phyloP scores from a whole-genome alignment of 1,140 invertebrate species.

The Orius insidiosus region DNA sequence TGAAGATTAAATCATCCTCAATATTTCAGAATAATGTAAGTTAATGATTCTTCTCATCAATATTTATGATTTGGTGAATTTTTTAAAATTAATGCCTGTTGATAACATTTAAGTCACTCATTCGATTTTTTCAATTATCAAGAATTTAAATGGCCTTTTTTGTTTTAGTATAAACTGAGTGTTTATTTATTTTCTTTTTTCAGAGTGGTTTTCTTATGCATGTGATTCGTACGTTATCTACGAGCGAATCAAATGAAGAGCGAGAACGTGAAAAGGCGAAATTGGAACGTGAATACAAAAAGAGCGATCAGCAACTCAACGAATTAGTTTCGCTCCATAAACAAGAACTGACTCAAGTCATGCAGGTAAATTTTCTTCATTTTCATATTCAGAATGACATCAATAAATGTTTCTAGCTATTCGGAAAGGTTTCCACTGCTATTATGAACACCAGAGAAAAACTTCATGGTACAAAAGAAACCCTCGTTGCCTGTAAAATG shows the following conservation, averaged over 20 bases:
- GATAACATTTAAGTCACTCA: too few relatives aligned
- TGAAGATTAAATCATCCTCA: neutral
- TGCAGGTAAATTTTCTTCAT: slow-evolving; percentile 36
- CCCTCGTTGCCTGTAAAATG: slow-evolving; percentile 76
- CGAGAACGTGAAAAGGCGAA: slow-evolving; percentile 84
- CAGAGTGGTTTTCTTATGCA: slow-evolving; percentile 79
- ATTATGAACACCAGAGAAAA: slow-evolving; percentile 64
- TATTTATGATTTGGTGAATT: neutral
- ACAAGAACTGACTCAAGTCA: slow-evolving; percentile 71
- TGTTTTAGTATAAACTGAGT: slow-evolving; percentile 8
- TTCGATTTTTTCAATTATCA: too few relatives aligned
- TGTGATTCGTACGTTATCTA: slow-evolving; percentile 76
- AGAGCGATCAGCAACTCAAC: slow-evolving; percentile 74
- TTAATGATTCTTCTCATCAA: neutral
- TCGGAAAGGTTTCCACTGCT: slow-evolving; percentile 58
- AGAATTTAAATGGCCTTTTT: too few relatives aligned
- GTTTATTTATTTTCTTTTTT: slow-evolving; percentile 24
- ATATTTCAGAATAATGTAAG: neutral
- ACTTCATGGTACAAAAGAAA: slow-evolving; percentile 70
- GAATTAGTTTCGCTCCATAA: slow-evolving; percentile 77
- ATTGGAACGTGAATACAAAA: slow-evolving; percentile 81
- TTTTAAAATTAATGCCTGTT: too few relatives aligned
- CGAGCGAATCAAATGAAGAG: slow-evolving; percentile 87
- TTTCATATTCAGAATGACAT: too few relatives aligned
- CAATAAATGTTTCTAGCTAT: slow-evolving; percentile 56